Percentiles rank a stretch among this genome's conserved stretches.
Conservation (phyloP, 2,113 vertebrate genomes). For the Oenanthe oenanthe region DNA sequence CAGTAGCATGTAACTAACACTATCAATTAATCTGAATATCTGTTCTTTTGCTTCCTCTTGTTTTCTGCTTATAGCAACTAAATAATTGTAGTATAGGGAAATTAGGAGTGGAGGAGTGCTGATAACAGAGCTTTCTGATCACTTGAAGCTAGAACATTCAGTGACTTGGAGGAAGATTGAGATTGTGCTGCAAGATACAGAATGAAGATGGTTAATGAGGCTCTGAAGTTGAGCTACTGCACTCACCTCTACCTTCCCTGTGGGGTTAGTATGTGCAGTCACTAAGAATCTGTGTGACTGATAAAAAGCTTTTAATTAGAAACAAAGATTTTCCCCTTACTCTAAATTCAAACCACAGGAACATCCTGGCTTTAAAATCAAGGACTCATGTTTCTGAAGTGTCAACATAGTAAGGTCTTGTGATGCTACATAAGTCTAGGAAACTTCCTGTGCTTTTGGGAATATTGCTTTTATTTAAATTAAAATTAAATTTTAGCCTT, state of each 20-base stretch:
- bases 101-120: background rate
- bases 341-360: background rate
- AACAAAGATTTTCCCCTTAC: background rate
- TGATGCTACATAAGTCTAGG: background rate
- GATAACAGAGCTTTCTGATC: background rate
- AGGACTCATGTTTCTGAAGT: background rate
- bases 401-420: background rate
- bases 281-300: background rate
- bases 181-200: background rate
- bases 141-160: background rate
- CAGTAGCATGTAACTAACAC: background rate
- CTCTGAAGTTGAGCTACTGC: background rate
- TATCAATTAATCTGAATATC: background rate
- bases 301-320: background rate
- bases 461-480: background rate
- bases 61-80: background rate
- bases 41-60: background rate
- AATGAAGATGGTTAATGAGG: background rate
- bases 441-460: background rate
- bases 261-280: background rate
- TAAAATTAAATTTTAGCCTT: background rate
- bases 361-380: background rate
- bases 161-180: background rate
- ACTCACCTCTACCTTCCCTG: background rate
- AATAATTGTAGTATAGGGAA: background rate